These are phyloP conservation scores for Syndactyla subalaris DNA, from an alignment of 2,797 vertebrate genomes.

Conservation along the genomic window DNA sequence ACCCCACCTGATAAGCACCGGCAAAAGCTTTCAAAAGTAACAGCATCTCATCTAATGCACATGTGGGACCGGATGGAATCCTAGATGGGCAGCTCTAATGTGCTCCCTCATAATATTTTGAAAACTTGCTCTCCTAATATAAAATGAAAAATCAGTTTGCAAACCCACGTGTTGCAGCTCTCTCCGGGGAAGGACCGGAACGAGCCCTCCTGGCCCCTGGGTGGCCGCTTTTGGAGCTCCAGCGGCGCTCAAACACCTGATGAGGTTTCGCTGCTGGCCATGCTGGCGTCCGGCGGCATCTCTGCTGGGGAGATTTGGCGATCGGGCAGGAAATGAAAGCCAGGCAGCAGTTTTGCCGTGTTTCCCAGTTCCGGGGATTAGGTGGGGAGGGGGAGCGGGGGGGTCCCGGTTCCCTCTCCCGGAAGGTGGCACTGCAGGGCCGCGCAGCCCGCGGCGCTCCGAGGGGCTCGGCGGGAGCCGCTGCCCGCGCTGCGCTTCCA, in stretches of 20 bases:
- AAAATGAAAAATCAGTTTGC: neutral
- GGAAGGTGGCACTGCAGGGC: conserved; percentile 75
- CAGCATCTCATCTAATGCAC: neutral
- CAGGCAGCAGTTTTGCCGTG: rapidly evolving
- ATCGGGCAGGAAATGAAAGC: neutral
- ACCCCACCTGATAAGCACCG: neutral
- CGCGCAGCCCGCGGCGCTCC: conserved; percentile 2
- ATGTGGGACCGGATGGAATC: neutral
- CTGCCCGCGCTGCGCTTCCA: neutral
- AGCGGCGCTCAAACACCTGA: neutral
- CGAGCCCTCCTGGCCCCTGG: neutral
- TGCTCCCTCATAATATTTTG: neutral
- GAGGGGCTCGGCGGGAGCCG: neutral
- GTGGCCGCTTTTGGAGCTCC: neutral
- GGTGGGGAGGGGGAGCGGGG: neutral
- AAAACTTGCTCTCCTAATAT: neutral
- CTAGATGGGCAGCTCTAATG: neutral
- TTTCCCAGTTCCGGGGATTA: neutral
- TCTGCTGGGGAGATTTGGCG: neutral
- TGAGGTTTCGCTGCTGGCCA: neutral
- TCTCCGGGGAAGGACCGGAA: neutral
- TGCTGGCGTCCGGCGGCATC: rapidly evolving
- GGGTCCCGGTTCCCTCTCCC: conserved; percentile 55
- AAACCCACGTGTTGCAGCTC: neutral
- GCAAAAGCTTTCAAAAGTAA: conserved; percentile 37